Evolutionary conservation across 2,888 invertebrate genomes (phyloP).

Genomic region (Metopia argyrocephala): DNA sequence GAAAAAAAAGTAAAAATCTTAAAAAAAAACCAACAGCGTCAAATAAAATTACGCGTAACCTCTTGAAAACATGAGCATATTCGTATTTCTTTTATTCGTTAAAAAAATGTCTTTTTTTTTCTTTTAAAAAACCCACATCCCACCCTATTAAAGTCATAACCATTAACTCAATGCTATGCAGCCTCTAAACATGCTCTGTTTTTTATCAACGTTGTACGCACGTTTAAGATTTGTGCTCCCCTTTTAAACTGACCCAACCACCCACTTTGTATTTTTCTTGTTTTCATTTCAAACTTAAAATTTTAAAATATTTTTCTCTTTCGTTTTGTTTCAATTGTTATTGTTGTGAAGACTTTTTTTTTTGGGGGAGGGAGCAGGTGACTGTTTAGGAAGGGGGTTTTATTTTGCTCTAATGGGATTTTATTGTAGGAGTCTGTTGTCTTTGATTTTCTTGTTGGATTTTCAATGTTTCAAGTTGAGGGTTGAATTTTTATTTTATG

Average conservation of each 20-base stretch:
- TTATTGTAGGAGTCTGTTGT: constrained; percentile 38
- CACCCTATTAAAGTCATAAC: not conserved
- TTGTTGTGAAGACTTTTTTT: constrained; percentile 38
- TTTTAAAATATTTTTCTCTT: constrained; percentile 25
- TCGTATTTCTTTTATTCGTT: not conserved
- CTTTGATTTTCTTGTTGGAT: constrained; percentile 17
- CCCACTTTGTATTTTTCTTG: constrained; percentile 25
- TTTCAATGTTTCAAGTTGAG: constrained; percentile 29
- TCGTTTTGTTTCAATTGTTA: constrained; percentile 47
- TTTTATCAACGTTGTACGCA: constrained; percentile 52
- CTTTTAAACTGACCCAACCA: constrained; percentile 1
- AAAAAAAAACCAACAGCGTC: constrained; percentile 58
- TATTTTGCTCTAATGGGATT: constrained; percentile 24
- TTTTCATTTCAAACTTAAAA: constrained; percentile 1
- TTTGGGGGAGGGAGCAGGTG: constrained; percentile 20
- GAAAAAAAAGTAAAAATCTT: constrained; percentile 63
- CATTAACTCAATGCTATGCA: too few relatives aligned
- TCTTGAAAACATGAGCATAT: constrained; percentile 62
- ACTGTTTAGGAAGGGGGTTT: not conserved
- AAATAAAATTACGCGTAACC: constrained; percentile 37
- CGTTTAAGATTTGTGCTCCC: constrained; percentile 43
- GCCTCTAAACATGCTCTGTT: constrained; percentile 22
- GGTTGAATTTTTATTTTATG: constrained; percentile 62
- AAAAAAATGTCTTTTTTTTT: constrained; percentile 10
- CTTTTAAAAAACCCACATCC: constrained; percentile 52